Evolutionary conservation across 1,140 invertebrate species (phyloP).

Genomic region (Odontomachus brunneus): DNA sequence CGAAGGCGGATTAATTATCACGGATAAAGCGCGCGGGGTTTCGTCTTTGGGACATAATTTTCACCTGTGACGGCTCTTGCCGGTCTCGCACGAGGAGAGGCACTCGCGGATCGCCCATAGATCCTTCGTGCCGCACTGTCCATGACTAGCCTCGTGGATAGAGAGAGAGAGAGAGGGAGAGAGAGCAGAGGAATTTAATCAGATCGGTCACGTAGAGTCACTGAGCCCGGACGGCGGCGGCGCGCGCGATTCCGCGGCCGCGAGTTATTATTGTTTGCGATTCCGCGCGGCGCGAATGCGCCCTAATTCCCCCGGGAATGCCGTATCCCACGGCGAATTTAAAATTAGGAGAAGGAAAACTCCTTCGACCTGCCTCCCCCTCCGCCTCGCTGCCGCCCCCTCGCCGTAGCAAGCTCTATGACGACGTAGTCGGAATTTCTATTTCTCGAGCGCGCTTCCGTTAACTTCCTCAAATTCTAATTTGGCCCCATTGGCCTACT

Average conservation of each 20-base stretch:
- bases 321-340: constrained; percentile 33
- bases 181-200: background rate
- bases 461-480: constrained; percentile 41
- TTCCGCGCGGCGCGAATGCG: background rate
- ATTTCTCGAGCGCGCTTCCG: background rate
- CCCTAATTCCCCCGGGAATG: constrained; percentile 12
- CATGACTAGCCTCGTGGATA: background rate
- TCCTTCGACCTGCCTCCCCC: background rate
- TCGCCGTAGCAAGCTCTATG: background rate
- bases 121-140: no score
- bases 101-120: no score
- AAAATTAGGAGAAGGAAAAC: constrained; percentile 28
- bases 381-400: no score
- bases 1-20: background rate
- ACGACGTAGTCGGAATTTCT: background rate
- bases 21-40: no score
- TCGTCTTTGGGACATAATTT: no score
- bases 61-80: no score
- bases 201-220: background rate
- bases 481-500: constrained; percentile 22
- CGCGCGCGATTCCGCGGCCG: background rate
- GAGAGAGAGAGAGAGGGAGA: no score
- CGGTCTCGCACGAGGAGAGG: no score
- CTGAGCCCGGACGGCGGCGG: background rate
- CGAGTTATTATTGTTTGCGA: constrained; percentile 18